Conservation (phyloP, 2,797 vertebrate species). For the Arrhamphus sclerolepis region DNA sequence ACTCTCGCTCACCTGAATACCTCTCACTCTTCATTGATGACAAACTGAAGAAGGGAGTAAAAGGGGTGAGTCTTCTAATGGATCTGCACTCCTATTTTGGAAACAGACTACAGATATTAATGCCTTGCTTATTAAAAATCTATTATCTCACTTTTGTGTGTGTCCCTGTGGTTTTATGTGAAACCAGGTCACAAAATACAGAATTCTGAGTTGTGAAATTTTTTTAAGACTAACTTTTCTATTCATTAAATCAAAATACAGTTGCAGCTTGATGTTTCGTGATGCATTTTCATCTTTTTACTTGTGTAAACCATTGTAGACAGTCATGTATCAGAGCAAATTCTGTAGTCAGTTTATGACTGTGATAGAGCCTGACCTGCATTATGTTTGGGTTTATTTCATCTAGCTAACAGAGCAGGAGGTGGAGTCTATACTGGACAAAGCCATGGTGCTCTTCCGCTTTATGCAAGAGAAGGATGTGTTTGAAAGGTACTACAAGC, state of each 20-base stretch:
- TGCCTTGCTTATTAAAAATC: slow-evolving; percentile 1
- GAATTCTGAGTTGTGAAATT: no score
- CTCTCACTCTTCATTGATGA: slow-evolving; percentile 99
- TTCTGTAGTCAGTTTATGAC: no score
- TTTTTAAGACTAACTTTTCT: neutral
- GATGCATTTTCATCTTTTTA: no score
- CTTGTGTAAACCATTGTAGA: no score
- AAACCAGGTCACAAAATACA: neutral
- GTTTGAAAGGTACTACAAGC: slow-evolving; percentile 99
- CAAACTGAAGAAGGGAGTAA: slow-evolving; percentile 98
- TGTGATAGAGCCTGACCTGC: neutral
- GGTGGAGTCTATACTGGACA: slow-evolving; percentile 98
- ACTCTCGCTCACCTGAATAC: slow-evolving; percentile 98
- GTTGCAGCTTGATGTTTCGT: no score
- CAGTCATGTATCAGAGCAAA: no score
- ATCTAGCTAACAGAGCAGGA: slow-evolving; percentile 87
- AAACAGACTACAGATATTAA: neutral
- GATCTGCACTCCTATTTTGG: slow-evolving; percentile 6
- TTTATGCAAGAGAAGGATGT: slow-evolving; percentile 99
- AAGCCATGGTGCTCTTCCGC: slow-evolving; percentile 99
- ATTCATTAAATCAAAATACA: no score
- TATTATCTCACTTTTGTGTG: neutral
- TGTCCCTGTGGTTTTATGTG: neutral
- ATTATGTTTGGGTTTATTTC: neutral
- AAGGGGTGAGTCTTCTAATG: slow-evolving; percentile 88